phyloP scores from a whole-genome alignment of 2,888 invertebrate genomes.

The Diadromus collaris region DNA sequence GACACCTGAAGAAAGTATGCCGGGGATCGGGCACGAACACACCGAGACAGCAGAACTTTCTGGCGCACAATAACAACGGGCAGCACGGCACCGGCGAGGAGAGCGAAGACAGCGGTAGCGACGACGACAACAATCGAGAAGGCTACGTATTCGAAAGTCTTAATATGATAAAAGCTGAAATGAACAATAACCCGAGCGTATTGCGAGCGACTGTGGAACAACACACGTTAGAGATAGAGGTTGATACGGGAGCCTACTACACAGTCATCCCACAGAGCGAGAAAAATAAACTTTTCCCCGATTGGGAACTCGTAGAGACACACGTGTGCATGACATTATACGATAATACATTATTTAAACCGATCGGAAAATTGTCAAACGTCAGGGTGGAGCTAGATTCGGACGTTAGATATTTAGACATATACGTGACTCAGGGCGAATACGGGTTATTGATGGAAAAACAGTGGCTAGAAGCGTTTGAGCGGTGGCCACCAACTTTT shows the following conservation, averaged over 20 bases:
- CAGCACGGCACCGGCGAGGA: constrained; percentile 17
- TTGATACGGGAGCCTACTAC: constrained; percentile 44
- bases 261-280: constrained; percentile 32
- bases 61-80: not conserved
- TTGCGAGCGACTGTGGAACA: constrained; percentile 16
- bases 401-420: constrained; percentile 18
- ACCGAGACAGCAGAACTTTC: constrained; percentile 25
- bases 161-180: constrained; percentile 21
- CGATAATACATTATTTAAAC: constrained; percentile 28
- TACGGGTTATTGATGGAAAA: constrained; percentile 51
- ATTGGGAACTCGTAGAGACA: constrained; percentile 8
- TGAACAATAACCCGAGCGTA: constrained; percentile 9
- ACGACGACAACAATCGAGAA: constrained; percentile 28
- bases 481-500: constrained; percentile 36
- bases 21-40: not conserved
- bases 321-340: constrained; percentile 37
- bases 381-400: constrained; percentile 10
- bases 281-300: constrained; percentile 9
- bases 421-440: constrained; percentile 55
- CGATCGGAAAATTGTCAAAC: constrained; percentile 32
- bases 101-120: constrained; percentile 1
- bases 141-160: constrained; percentile 16
- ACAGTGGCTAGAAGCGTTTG: constrained; percentile 43
- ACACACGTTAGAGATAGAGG: constrained; percentile 24
- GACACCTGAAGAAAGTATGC: constrained; percentile 41